These are phyloP conservation scores for Gymnarchus niloticus DNA, from an alignment of 2,113 vertebrate genomes.

Conservation along the genomic window DNA sequence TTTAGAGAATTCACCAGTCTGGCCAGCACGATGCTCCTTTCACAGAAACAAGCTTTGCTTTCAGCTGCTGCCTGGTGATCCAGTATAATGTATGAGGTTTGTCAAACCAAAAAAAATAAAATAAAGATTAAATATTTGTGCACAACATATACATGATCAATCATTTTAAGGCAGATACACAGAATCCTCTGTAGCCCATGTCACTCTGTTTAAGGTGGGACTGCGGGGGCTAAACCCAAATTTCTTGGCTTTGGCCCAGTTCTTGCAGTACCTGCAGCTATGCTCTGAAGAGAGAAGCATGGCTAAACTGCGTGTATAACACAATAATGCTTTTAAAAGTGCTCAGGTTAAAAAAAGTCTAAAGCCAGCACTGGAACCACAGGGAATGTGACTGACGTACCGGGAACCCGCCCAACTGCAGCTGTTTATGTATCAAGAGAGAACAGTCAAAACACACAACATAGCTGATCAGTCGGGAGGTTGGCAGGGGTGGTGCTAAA, in stretches of 20 bases:
- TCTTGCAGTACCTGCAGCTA: neutral
- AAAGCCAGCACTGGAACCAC: conserved; percentile 4
- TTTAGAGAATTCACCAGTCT: neutral
- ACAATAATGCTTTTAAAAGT: conserved; percentile 13
- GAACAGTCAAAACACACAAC: neutral
- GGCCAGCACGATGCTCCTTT: conserved; percentile 24
- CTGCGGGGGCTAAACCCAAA: neutral
- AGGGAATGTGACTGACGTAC: neutral
- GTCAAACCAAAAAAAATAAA: neutral
- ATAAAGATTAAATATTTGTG: conserved; percentile 13
- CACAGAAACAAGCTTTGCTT: conserved; percentile 25
- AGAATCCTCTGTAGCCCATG: neutral
- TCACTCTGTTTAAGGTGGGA: neutral
- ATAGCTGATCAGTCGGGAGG: neutral
- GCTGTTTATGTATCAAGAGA: no score
- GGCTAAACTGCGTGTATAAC: neutral
- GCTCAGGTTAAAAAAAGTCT: neutral
- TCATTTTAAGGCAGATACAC: conserved; percentile 16
- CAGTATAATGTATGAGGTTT: neutral
- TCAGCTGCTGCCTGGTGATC: neutral
- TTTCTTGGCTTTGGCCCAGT: neutral
- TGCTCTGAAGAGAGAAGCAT: neutral
- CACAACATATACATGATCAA: conserved; percentile 16
- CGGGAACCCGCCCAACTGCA: neutral
- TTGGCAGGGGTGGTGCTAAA: neutral